A percentile compares a stretch with the other conserved stretches of the same genome.
phyloP scores from a whole-genome alignment of 2,113 vertebrate genomes.

The Planiliza haematocheilus region DNA sequence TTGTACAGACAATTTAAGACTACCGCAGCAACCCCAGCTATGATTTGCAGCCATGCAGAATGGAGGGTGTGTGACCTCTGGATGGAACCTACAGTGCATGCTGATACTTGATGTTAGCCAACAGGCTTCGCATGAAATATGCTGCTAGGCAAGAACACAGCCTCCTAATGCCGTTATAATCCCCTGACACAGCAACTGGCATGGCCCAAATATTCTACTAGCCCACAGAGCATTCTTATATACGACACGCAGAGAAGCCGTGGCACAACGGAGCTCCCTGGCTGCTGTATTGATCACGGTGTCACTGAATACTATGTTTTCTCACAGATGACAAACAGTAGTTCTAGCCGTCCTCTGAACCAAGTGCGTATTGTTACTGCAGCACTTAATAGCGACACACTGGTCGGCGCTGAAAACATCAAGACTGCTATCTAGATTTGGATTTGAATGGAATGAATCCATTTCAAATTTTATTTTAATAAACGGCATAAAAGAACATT shows the following conservation, averaged over 20 bases:
- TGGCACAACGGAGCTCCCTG: slow-evolving; percentile 40
- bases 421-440: slow-evolving; percentile 1
- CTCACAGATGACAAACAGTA: slow-evolving; percentile 71
- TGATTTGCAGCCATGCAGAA: slow-evolving; percentile 74
- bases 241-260: slow-evolving; percentile 48
- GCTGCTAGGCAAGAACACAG: slow-evolving; percentile 77
- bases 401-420: background rate
- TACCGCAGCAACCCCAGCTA: slow-evolving; percentile 55
- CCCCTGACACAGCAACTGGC: slow-evolving; percentile 80
- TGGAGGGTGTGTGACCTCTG: slow-evolving; percentile 76
- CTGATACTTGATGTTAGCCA: slow-evolving; percentile 80
- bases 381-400: slow-evolving; percentile 42
- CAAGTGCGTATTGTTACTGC: slow-evolving; percentile 64
- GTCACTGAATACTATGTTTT: slow-evolving; percentile 65
- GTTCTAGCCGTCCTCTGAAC: slow-evolving; percentile 29
- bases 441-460: background rate
- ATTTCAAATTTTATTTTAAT: slow-evolving; percentile 2
- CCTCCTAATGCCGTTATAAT: slow-evolving; percentile 77
- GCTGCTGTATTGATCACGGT: slow-evolving; percentile 47
- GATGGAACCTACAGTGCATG: slow-evolving; percentile 78
- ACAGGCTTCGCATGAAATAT: slow-evolving; percentile 78
- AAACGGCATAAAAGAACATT: background rate
- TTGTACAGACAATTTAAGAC: slow-evolving; percentile 64
- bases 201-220: slow-evolving; percentile 70
- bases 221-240: slow-evolving; percentile 48